A percentile compares a stretch with the other conserved stretches of the same genome.
These are phyloP conservation scores for Folsomia candida DNA, from an alignment of 2,888 invertebrate species.

Conservation along the genomic window DNA sequence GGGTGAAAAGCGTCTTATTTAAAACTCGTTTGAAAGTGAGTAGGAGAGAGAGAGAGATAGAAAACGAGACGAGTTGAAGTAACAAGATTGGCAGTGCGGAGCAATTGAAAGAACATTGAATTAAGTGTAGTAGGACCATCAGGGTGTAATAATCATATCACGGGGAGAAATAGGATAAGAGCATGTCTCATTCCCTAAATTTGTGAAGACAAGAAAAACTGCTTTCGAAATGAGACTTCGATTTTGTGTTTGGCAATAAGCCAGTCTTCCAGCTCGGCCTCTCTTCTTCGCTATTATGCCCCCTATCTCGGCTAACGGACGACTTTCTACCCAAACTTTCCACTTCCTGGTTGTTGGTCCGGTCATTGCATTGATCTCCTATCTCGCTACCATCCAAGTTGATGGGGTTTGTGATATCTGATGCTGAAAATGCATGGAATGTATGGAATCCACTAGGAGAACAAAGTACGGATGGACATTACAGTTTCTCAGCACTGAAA, in stretches of 20 bases:
- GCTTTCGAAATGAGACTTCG: constrained; percentile 40
- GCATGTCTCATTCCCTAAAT: constrained; percentile 37
- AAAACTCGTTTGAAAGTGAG: neutral
- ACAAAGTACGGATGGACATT: no score
- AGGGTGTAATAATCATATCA: constrained; percentile 45
- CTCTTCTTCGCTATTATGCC: neutral
- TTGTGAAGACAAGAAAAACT: constrained; percentile 34
- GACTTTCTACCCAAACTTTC: neutral
- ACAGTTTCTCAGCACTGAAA: no score
- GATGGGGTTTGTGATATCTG: no score
- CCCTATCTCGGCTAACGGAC: no score
- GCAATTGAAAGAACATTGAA: constrained; percentile 35
- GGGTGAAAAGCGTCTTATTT: neutral
- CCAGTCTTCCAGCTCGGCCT: constrained; percentile 18
- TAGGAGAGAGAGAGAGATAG: neutral
- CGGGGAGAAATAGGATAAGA: constrained; percentile 32
- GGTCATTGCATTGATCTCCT: no score
- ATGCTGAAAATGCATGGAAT: no score
- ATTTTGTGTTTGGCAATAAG: constrained; percentile 44
- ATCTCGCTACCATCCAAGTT: no score
- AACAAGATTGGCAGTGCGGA: constrained; percentile 15
- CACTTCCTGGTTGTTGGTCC: no score
- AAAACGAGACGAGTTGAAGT: constrained; percentile 7
- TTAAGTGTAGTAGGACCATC: constrained; percentile 40
- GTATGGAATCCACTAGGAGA: no score